Evolutionary conservation across 2,888 invertebrate species (phyloP), one percentile per base, ranked within the genome.

Genomic region (Melolontha melolontha): DNA sequence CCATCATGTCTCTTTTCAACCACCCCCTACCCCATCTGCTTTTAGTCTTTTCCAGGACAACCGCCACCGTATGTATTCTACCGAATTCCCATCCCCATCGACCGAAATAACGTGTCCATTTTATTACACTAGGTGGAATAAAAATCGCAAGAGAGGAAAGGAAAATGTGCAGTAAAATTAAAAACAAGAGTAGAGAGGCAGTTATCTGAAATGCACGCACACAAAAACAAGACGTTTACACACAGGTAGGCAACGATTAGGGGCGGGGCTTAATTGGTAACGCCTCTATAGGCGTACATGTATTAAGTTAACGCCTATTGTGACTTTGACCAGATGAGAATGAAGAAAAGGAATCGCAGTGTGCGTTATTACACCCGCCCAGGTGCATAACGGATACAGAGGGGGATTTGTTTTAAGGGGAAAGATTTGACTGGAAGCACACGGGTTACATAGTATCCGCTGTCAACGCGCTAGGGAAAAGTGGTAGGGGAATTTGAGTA

Each of bases 301-400:
- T 17, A 1, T 2, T 17, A 2, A n/a, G 17, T 51, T 17, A 27
- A 59, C 65, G 68, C 71, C 63, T 50, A 10, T 49, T 68, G 63
- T 59, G 64, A 65, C 62, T 70, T 70, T 68, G 70, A 57, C 10
- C 34, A 12, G 40, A 10, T 22, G 59, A 12, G 29, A 44, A 70
- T 70, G 71, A 73, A 70, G 72, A 71, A 76, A 78, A 77, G 76
- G 75, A 42, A 75, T 72, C 75, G 71, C 74, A 69, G 72, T 72
- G 70, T 72, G 72, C 74, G 74, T 68, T 75, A 74, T 75, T 77
- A 75, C 75, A 70, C 78, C 80, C 87, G 86, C 85, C 85, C 86
- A 86, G 86, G 85, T 85, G 85, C 81, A 81, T 71, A 34, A 34
- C 78, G 82, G 81, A 84, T 84, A 85, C 84, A 75, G 78, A 73